Conservation (phyloP, 2,888 invertebrate genomes). For the Diarsia dahlii region DNA sequence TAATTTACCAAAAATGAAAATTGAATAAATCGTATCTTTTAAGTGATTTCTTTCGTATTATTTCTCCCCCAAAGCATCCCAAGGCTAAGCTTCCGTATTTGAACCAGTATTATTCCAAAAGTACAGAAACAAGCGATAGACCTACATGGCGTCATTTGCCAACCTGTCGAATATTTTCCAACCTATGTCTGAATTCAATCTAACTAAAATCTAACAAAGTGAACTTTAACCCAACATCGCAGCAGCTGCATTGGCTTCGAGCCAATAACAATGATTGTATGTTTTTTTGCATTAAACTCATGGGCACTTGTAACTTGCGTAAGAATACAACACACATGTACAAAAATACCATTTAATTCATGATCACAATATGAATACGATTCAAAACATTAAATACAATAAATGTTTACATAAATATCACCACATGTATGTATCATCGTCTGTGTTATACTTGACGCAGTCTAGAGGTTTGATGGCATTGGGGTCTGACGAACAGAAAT, state of each 20-base stretch:
- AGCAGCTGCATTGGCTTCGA: background rate
- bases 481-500: slow-evolving; percentile 92
- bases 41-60: slow-evolving; percentile 73
- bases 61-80: slow-evolving; percentile 22
- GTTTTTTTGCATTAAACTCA: background rate
- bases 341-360: slow-evolving; percentile 73
- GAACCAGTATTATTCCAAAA: no score
- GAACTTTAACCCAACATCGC: background rate
- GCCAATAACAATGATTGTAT: background rate
- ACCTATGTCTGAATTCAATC: no score
- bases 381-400: slow-evolving; percentile 41
- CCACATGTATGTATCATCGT: slow-evolving; percentile 90
- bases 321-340: slow-evolving; percentile 49
- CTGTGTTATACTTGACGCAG: slow-evolving; percentile 92
- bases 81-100: background rate
- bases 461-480: slow-evolving; percentile 90
- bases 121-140: background rate
- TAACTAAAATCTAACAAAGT: no score
- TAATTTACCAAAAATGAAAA: slow-evolving; percentile 90
- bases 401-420: slow-evolving; percentile 72
- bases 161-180: no score
- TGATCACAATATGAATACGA: slow-evolving; percentile 70
- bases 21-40: slow-evolving; percentile 87
- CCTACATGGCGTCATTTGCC: background rate
- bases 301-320: no score